Evolutionary conservation across 2,113 vertebrate species (phyloP).

Genomic region (Istiophorus platypterus): DNA sequence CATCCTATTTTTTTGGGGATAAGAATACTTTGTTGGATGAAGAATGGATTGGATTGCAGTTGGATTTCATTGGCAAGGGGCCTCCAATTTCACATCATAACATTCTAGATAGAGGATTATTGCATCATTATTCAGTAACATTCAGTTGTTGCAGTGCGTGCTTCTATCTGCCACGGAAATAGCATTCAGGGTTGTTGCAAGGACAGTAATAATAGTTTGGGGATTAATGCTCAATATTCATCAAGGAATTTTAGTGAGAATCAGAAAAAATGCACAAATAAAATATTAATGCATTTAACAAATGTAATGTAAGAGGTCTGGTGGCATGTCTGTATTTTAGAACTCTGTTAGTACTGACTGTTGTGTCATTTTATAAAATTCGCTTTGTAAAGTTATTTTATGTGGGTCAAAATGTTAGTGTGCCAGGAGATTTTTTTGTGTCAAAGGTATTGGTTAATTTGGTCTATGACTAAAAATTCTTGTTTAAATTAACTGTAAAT

Average conservation of each 20-base stretch:
- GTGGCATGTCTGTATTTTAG: background rate
- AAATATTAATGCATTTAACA: background rate
- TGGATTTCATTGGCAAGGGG: conserved; percentile 52
- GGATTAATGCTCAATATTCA: background rate
- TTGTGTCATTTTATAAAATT: too few species aligned
- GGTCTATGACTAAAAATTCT: background rate
- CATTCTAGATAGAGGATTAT: conserved; percentile 52
- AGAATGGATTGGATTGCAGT: conserved; percentile 72
- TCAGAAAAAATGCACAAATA: background rate
- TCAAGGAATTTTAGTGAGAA: background rate
- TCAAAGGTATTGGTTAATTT: background rate
- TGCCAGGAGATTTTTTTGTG: background rate
- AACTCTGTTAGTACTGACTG: too few species aligned
- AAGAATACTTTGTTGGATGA: conserved; percentile 61
- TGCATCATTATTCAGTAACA: conserved; percentile 37
- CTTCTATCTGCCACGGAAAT: background rate
- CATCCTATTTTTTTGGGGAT: conserved; percentile 74
- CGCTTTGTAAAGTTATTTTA: background rate
- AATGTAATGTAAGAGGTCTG: background rate
- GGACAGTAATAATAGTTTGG: background rate
- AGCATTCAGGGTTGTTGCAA: background rate
- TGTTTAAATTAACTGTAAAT: background rate
- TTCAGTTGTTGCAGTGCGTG: conserved; percentile 13
- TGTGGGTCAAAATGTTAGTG: background rate
- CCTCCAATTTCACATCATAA: conserved; percentile 66